phyloP scores from a whole-genome alignment of 2,888 invertebrate species.

The Seira musarum region DNA sequence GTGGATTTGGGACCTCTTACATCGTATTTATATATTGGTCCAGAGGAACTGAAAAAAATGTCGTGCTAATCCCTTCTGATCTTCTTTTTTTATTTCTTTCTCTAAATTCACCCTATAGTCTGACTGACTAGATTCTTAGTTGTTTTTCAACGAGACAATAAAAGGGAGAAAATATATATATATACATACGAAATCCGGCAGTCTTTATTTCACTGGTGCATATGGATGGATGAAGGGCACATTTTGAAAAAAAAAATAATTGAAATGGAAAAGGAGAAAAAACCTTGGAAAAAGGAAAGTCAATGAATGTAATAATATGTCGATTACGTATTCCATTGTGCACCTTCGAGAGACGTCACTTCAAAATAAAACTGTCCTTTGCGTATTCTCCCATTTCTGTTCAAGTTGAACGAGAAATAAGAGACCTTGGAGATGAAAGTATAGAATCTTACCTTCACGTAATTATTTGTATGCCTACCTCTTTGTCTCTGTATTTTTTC shows the following conservation, averaged over 20 bases:
- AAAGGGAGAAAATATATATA: too few relatives aligned
- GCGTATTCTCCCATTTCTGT: conserved; percentile 43
- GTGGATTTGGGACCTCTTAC: conserved; percentile 67
- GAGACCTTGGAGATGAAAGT: too few relatives aligned
- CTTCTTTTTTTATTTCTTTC: conserved; percentile 27
- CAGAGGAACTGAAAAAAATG: conserved; percentile 26
- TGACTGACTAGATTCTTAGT: too few relatives aligned
- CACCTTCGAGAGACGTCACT: conserved; percentile 42
- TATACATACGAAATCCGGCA: too few relatives aligned
- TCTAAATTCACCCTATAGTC: too few relatives aligned
- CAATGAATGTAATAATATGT: conserved; percentile 22
- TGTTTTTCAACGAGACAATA: too few relatives aligned
- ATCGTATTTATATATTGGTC: conserved; percentile 43
- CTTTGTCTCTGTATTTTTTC: too few relatives aligned
- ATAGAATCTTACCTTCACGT: too few relatives aligned
- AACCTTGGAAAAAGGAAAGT: conserved; percentile 17
- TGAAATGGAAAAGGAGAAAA: conserved; percentile 26
- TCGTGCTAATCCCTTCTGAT: conserved; percentile 56
- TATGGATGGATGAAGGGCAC: neutral
- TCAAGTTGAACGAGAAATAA: too few relatives aligned
- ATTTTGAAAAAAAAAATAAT: conserved; percentile 21
- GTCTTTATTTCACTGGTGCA: too few relatives aligned
- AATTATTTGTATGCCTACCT: too few relatives aligned
- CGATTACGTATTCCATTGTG: conserved; percentile 29
- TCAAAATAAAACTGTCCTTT: conserved; percentile 44